Percentiles rank a stretch among this genome's conserved stretches.
Evolutionary conservation across 2,888 invertebrate genomes (phyloP).

Genomic region (Lagria hirta): DNA sequence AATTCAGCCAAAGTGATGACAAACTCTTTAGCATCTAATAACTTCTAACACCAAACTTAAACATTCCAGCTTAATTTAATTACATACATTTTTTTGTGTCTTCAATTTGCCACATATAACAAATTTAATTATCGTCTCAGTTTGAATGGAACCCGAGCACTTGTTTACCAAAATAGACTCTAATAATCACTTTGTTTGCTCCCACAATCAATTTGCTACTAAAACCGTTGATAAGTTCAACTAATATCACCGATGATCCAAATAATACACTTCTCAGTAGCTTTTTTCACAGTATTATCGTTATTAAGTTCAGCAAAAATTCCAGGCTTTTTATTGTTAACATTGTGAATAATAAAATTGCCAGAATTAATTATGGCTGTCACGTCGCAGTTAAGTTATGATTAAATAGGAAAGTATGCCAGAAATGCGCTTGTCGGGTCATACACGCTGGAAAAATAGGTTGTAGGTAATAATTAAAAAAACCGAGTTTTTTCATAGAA

Average conservation of each 20-base stretch:
- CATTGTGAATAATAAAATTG: constrained; percentile 13
- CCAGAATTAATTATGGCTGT: constrained; percentile 11
- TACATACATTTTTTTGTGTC: not conserved
- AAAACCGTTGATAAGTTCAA: constrained; percentile 7
- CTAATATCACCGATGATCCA: no score
- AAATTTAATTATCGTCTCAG: constrained; percentile 13
- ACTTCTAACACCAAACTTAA: not conserved
- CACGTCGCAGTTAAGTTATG: no score
- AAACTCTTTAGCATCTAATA: no score
- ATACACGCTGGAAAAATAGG: no score
- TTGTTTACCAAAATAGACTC: constrained; percentile 11
- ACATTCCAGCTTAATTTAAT: constrained; percentile 4
- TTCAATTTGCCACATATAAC: constrained; percentile 13
- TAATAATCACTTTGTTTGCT: constrained; percentile 18
- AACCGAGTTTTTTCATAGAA: no score
- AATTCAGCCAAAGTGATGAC: no score
- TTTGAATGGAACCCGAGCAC: not conserved
- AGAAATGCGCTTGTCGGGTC: no score
- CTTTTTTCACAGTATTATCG: no score
- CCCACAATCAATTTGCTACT: constrained; percentile 4
- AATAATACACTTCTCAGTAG: no score
- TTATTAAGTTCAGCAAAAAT: no score
- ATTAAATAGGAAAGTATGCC: no score
- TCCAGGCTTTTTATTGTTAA: constrained; percentile 5
- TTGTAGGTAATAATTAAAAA: no score